A percentile compares a stretch with the other conserved stretches of the same genome.
Evolutionary conservation across 1,140 invertebrate species (phyloP).

Genomic region (Leguminivora glycinivorella): DNA sequence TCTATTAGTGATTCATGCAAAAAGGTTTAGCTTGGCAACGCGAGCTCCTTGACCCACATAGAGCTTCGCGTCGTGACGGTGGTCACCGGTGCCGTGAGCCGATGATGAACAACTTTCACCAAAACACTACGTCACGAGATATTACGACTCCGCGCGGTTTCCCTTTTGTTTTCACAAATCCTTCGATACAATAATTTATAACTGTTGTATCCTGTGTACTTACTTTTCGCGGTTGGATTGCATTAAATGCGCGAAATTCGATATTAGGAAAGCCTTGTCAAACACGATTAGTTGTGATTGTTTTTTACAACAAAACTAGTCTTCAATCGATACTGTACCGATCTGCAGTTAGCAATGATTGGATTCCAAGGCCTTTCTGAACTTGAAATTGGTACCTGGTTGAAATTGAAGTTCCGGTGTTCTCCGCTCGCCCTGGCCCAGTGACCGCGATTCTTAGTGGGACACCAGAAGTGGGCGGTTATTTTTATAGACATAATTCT

Average conservation of each 20-base stretch:
- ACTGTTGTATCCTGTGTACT: conserved; percentile 8
- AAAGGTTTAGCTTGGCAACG: conserved; percentile 48
- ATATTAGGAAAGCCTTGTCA: conserved; percentile 6
- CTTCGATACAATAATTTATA: conserved; percentile 23
- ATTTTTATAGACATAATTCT: conserved; percentile 38
- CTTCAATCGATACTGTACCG: conserved; percentile 8
- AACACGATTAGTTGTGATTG: background rate
- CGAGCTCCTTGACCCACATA: conserved; percentile 67
- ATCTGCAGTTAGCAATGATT: background rate
- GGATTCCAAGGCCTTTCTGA: conserved; percentile 3
- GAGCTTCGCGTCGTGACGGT: conserved; percentile 51
- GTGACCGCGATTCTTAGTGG: conserved; percentile 62
- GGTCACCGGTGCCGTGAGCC: conserved; percentile 45
- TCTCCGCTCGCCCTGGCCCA: conserved; percentile 64
- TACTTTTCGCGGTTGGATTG: conserved; percentile 11
- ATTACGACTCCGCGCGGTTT: conserved; percentile 18
- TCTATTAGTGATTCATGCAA: conserved; percentile 36
- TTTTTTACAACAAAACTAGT: background rate
- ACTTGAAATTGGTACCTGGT: conserved; percentile 21
- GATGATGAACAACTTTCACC: conserved; percentile 70
- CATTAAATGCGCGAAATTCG: background rate
- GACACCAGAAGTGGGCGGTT: conserved; percentile 55
- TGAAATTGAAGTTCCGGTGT: conserved; percentile 56
- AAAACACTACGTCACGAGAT: conserved; percentile 39
- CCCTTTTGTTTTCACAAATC: conserved; percentile 30